Evolutionary conservation across 2,888 invertebrate genomes (phyloP), one percentile per base, ranked within the genome.

Genomic region (Ryuthela nishihirai): DNA sequence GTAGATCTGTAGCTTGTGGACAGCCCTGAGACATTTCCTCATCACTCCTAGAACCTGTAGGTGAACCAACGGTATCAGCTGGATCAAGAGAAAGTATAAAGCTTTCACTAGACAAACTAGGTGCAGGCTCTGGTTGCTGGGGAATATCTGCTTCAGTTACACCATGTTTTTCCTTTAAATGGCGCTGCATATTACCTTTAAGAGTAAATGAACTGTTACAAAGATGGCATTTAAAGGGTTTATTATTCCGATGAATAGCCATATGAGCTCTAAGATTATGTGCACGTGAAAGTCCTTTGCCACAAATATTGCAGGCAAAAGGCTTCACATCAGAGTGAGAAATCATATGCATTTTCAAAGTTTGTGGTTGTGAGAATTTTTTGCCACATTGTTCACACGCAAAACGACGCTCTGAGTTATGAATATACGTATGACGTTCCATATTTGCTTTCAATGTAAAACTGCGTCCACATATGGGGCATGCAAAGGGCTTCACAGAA

Each of bases 371-470:
- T 2, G 74, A 71, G 67, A 75, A 75, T 20, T 68, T 69, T 55
- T 73, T 73, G n/a, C 67, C 69, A 64, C 75, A 75, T 4, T 69
- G 65, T 4, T 73, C 69, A 64, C 75, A 75, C 21, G 69, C 69
- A 62, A 69, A 75, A 10, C 70, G 67, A 10, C 72, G 68, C 36
- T 71, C 69, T 0, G 70, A 67, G 47, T 71, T 70, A 65, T 75
- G 75, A 24, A 75, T 73, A 40, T 74, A 68, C 56, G 70, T 67
- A 65, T 75, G 75, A 4, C 75, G 69, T 63, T 70, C 69, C 69
- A 75, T 71, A 67, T 75, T 75, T 35, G 74, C 75, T 56, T 73
- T 73, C 64, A 75, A 72, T 56, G 75, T 73, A 67, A 75, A 75
- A 1, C 72, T 66, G 3, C 74, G 68, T 5, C 69, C 67, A 68